These are phyloP conservation scores for Blera fallax DNA, from an alignment of 2,888 invertebrate species.

Conservation along the genomic window DNA sequence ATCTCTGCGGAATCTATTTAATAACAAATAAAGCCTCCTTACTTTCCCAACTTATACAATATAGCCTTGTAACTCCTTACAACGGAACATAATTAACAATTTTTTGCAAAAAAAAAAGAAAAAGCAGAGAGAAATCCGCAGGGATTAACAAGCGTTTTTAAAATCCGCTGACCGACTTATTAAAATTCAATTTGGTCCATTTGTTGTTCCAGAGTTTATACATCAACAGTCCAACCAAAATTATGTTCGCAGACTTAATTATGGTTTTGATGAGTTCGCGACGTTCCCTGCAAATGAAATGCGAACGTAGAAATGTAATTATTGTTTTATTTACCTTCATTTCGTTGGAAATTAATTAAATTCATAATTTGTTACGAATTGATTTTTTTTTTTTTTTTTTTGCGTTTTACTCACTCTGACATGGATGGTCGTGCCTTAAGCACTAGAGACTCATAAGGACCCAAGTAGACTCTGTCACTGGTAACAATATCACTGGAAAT, in stretches of 20 bases:
- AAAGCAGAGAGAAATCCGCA: background rate
- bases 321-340: background rate
- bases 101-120: background rate
- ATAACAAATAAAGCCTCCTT: background rate
- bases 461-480: conserved; percentile 49
- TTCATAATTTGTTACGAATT: background rate
- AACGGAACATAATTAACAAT: conserved; percentile 1
- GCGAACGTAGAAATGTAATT: conserved; percentile 14
- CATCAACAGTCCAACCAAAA: conserved; percentile 78
- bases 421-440: conserved; percentile 66
- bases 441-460: conserved; percentile 74
- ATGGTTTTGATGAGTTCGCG: conserved; percentile 77
- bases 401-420: conserved; percentile 68
- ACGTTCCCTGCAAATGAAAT: conserved; percentile 75
- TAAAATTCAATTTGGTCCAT: conserved; percentile 80
- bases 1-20: background rate
- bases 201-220: conserved; percentile 80
- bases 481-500: conserved; percentile 33
- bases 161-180: conserved; percentile 62
- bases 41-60: background rate
- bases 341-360: conserved; percentile 10
- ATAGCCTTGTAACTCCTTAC: background rate
- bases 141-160: conserved; percentile 11
- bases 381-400: background rate
- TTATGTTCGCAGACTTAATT: conserved; percentile 78